Percentiles rank a stretch among this genome's conserved stretches.
phyloP scores from a whole-genome alignment of 2,797 vertebrate species.

The Oreonectes daqikongensis region DNA sequence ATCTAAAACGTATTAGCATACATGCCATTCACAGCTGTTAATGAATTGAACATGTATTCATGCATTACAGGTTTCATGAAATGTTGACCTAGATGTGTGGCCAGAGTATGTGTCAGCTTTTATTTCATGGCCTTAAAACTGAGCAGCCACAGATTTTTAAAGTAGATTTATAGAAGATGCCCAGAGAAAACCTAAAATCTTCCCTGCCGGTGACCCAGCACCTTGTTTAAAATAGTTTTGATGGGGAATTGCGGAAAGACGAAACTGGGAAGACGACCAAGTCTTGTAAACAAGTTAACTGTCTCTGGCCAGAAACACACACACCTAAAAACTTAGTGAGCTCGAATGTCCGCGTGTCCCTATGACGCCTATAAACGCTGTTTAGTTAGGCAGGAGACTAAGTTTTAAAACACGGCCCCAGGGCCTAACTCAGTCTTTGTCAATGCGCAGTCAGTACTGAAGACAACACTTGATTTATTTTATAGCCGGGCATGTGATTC shows the following conservation, averaged over 20 bases:
- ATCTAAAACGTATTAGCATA: too few species aligned
- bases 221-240: neutral
- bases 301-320: neutral
- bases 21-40: too few species aligned
- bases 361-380: neutral
- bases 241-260: neutral
- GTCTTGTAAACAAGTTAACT: conserved; percentile 12
- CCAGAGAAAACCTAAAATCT: neutral
- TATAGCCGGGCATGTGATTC: conserved; percentile 8
- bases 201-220: neutral
- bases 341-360: neutral
- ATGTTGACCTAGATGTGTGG: neutral
- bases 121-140: neutral
- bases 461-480: neutral
- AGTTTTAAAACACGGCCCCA: neutral
- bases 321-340: neutral
- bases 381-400: neutral
- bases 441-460: neutral
- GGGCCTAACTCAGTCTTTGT: neutral
- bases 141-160: neutral
- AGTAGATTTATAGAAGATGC: neutral
- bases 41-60: too few species aligned
- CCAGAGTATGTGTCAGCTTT: neutral
- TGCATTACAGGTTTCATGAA: neutral
- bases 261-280: conserved; percentile 9